Percentiles rank a stretch among this genome's conserved stretches.
Conservation (phyloP, 37 sponge, comb jelly and placozoan species). For the Halichondria panicea region DNA sequence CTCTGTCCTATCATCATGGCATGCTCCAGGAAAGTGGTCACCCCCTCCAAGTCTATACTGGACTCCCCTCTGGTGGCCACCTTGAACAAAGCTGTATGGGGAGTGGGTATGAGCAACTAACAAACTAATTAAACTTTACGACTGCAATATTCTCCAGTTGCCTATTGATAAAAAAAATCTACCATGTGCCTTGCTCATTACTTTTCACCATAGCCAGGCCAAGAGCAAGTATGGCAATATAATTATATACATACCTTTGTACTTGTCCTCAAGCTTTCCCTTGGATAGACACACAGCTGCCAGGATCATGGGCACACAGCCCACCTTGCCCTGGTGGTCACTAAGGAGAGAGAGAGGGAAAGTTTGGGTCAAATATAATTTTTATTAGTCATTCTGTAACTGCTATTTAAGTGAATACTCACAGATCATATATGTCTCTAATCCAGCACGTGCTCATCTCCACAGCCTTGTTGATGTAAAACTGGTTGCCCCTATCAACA, state of each 20-base stretch:
- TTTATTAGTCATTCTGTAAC: background rate
- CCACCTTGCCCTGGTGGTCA: slow-evolving; percentile 25
- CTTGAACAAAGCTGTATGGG: slow-evolving; percentile 46
- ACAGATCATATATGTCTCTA: slow-evolving; percentile 53
- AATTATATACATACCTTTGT: slow-evolving; percentile 30
- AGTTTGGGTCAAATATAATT: background rate
- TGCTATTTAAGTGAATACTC: slow-evolving; percentile 1
- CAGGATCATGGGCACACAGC: slow-evolving; percentile 13
- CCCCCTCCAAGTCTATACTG: slow-evolving; percentile 11
- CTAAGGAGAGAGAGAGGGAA: slow-evolving; percentile 7
- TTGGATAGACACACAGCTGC: slow-evolving; percentile 39
- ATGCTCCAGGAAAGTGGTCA: slow-evolving; percentile 37
- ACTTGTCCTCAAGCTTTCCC: slow-evolving; percentile 61
- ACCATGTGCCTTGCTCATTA: no score
- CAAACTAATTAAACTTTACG: no score
- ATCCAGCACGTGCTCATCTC: slow-evolving; percentile 48
- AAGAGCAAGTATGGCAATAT: no score
- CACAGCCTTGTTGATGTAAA: slow-evolving; percentile 37
- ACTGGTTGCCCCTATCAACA: slow-evolving; percentile 1
- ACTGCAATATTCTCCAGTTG: no score
- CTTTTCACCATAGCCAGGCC: no score
- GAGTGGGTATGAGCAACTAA: no score
- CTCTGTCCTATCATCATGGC: slow-evolving; percentile 44
- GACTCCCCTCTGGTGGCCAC: slow-evolving; percentile 21
- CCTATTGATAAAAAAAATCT: no score